Base-by-base conservation (phyloP, 2,888 invertebrate genomes). In the Acleris laterana region DNA sequence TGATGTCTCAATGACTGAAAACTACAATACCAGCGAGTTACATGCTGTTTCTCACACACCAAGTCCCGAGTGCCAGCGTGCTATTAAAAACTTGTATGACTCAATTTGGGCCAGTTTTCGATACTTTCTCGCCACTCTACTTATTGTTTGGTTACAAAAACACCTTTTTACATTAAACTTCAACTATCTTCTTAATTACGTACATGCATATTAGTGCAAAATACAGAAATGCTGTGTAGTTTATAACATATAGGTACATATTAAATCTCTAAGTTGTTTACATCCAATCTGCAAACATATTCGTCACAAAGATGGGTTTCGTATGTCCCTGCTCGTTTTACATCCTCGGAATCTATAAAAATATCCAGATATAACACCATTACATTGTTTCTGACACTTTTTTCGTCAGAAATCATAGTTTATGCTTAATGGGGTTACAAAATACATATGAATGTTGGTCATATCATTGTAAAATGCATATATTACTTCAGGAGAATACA, bases 31-130 rank as follows among this genome's bases (percentile, higher is more conserved):
- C 69, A 69, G 69, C 73, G 73, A 79, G 76, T 74, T 78, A 83
- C 74, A 77, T 70, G 70, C 70, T 65, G 67, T 70, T 74, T 73
- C 74, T 74, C 61, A 69, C 62, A 19, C 61, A 63, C 56, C 49
- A 57, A 70, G 72, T 68, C 63, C 11, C 61, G 71, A 70, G 69
- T 89, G 89, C 88, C 89, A 90, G 87, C 89, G 83, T 84, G 90
- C 85, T 82, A 82, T 72, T 62, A 46, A 51, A 61, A 60, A 57
- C 61, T 62, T 62, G 49, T 49, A 57, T 62, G 62, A 66, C 66
- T 66, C 62, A 46, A 57, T 51, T 57, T 7, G n/a, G 62, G 57
- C 56, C 57, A 57, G 61, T 62, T 66, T 62, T 51, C 42, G 9
- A 48, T 13, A 66, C 66, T 66, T 66, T 66, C 66, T 48, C 32